Evolutionary conservation across 2,113 vertebrate species (phyloP).

Genomic region (Pterocles gutturalis): DNA sequence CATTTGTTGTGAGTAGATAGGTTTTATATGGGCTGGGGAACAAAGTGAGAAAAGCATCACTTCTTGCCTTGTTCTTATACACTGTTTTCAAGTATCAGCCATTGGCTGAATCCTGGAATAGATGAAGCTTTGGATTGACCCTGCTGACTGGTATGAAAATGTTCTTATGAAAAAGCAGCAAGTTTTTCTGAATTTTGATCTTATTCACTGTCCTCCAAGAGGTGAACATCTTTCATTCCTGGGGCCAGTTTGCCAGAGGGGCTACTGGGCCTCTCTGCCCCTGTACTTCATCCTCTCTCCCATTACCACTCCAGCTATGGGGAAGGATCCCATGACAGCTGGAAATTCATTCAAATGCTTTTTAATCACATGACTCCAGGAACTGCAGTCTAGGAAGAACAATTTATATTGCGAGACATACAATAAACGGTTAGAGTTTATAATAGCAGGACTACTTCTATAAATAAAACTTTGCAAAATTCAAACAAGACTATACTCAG

Average conservation of each 20-base stretch:
- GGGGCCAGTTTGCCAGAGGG: background rate
- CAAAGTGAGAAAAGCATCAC: background rate
- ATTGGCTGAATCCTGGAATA: background rate
- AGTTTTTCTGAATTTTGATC: background rate
- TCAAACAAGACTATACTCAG: constrained; percentile 7
- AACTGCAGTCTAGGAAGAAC: constrained; percentile 19
- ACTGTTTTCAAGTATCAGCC: background rate
- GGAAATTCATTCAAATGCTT: constrained; percentile 43
- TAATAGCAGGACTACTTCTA: background rate
- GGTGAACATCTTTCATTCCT: background rate
- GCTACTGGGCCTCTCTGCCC: background rate
- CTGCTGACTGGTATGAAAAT: background rate
- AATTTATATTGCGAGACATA: background rate
- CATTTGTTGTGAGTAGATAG: background rate
- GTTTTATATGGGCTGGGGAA: background rate
- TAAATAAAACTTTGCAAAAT: background rate
- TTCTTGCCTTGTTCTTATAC: background rate
- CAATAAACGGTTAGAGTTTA: background rate
- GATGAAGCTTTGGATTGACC: background rate
- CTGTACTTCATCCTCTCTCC: background rate
- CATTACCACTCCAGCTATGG: background rate
- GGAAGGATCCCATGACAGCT: background rate
- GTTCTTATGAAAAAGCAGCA: background rate
- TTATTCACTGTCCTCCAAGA: background rate
- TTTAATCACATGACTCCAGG: background rate